phyloP scores from a whole-genome alignment of 2,888 invertebrate species.

The Agrypnus murinus region DNA sequence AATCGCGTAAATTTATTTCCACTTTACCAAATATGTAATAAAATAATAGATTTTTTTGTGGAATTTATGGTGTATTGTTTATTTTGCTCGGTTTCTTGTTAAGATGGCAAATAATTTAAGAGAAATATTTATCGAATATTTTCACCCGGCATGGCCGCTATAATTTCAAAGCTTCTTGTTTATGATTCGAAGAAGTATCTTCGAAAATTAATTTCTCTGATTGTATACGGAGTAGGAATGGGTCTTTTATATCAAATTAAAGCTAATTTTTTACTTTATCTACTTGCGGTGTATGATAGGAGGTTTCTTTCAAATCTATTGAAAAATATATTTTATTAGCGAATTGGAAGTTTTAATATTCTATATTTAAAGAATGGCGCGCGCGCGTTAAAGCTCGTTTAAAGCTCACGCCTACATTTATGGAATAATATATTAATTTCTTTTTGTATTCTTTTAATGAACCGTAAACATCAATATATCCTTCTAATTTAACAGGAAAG shows the following conservation, averaged over 20 bases:
- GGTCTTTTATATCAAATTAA: slow-evolving; percentile 58
- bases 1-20: slow-evolving; percentile 65
- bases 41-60: slow-evolving; percentile 69
- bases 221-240: slow-evolving; percentile 39
- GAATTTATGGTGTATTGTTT: slow-evolving; percentile 64
- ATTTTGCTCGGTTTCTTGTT: slow-evolving; percentile 56
- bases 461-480: too few relatives aligned
- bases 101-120: slow-evolving; percentile 65
- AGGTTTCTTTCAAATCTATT: slow-evolving; percentile 47
- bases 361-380: slow-evolving; percentile 69
- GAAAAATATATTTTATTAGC: slow-evolving; percentile 70
- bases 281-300: slow-evolving; percentile 53
- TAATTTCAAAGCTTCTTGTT: slow-evolving; percentile 60
- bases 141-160: slow-evolving; percentile 66
- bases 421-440: too few relatives aligned
- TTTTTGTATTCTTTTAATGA: too few relatives aligned
- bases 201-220: slow-evolving; percentile 67
- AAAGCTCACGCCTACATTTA: slow-evolving; percentile 48
- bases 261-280: slow-evolving; percentile 63
- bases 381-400: slow-evolving; percentile 63
- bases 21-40: slow-evolving; percentile 59
- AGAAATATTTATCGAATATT: slow-evolving; percentile 64
- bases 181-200: slow-evolving; percentile 55
- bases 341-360: slow-evolving; percentile 68
- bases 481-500: too few relatives aligned